These are phyloP conservation scores for Augiades crinisus DNA, from an alignment of 2,888 invertebrate species.

Conservation along the genomic window DNA sequence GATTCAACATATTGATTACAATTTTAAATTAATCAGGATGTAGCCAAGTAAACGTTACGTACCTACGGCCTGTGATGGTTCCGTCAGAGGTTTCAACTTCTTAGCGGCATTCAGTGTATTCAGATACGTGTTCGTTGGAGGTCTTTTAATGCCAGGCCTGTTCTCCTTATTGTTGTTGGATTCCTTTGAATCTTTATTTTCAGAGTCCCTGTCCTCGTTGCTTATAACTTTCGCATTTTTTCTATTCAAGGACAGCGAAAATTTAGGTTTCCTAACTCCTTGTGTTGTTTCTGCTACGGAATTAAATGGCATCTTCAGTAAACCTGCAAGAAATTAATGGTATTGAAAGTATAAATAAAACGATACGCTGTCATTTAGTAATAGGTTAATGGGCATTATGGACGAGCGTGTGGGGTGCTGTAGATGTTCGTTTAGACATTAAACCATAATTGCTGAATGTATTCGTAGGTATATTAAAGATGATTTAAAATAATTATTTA, in stretches of 20 bases:
- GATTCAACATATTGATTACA: constrained; percentile 6
- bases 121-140: constrained; percentile 55
- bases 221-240: constrained; percentile 68
- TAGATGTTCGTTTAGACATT: too few species aligned
- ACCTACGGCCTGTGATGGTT: constrained; percentile 56
- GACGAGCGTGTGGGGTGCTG: too few species aligned
- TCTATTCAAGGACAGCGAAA: constrained; percentile 66
- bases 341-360: constrained; percentile 32
- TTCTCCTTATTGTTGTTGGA: constrained; percentile 63
- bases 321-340: constrained; percentile 56
- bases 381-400: too few species aligned
- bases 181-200: constrained; percentile 49
- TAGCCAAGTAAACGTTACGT: constrained; percentile 19
- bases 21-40: constrained; percentile 1
- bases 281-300: constrained; percentile 68
- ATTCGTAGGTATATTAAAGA: too few species aligned
- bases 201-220: constrained; percentile 55
- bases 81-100: constrained; percentile 62
- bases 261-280: constrained; percentile 67
- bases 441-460: too few species aligned
- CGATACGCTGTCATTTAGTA: too few species aligned
- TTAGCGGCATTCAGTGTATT: constrained; percentile 70
- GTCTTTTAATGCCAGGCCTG: constrained; percentile 60
- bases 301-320: constrained; percentile 81
- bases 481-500: too few species aligned